phyloP scores from a whole-genome alignment of 2,888 invertebrate genomes.

The Eristalinus sepulchralis region DNA sequence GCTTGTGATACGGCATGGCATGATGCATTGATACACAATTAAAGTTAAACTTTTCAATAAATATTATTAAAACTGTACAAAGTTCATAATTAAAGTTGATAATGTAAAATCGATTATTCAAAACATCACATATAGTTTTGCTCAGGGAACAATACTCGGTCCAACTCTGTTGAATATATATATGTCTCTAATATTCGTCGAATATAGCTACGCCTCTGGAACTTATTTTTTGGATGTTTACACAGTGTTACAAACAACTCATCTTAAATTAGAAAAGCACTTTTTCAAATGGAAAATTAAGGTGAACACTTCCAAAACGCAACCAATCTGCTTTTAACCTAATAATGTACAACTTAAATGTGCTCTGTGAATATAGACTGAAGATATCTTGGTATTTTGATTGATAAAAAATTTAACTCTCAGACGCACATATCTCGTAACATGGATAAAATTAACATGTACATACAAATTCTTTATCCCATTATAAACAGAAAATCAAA shows the following conservation, averaged over 20 bases:
- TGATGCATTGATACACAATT: too few relatives aligned
- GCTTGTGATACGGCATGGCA: too few relatives aligned
- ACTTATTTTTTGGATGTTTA: not conserved
- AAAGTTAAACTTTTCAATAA: too few relatives aligned
- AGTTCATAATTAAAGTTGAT: not conserved
- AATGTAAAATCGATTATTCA: not conserved
- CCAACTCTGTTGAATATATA: too few relatives aligned
- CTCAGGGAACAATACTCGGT: too few relatives aligned
- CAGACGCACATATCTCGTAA: not conserved
- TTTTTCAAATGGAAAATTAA: not conserved
- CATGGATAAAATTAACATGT: not conserved
- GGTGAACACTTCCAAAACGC: not conserved
- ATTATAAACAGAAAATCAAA: not conserved
- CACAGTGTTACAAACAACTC: not conserved
- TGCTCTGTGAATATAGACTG: too few relatives aligned
- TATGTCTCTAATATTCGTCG: not conserved
- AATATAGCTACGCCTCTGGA: not conserved
- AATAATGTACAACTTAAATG: not conserved
- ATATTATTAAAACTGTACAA: not conserved
- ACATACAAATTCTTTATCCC: not conserved
- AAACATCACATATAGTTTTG: too few relatives aligned
- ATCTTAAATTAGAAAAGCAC: not conserved
- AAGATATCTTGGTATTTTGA: too few relatives aligned
- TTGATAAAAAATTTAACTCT: not conserved
- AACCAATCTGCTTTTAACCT: not conserved